Conservation (phyloP, 2,888 invertebrate genomes). For the Amaurobius ferox region DNA sequence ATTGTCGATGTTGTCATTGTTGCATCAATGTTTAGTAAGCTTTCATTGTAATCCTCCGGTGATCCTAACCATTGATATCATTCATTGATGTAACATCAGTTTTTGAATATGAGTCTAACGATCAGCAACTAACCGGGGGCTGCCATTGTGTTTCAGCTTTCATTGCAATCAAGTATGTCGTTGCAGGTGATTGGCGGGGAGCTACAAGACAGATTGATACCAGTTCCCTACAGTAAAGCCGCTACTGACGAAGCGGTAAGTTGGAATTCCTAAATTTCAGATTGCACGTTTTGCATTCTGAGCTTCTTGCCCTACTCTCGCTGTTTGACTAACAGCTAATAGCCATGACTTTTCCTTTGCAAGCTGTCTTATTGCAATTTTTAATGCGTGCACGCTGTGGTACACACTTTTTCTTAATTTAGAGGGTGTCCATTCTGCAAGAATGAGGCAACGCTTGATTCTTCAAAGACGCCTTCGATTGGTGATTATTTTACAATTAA, state of each 20-base stretch:
- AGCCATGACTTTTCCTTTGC: constrained; percentile 9
- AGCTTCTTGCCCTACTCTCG: constrained; percentile 10
- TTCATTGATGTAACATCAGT: constrained; percentile 3
- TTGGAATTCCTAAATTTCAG: constrained; percentile 78
- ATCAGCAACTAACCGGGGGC: constrained; percentile 67
- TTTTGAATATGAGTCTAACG: neutral
- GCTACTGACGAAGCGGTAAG: constrained; percentile 99
- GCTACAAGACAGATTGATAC: constrained; percentile 99
- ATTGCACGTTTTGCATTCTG: constrained; percentile 74
- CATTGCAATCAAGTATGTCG: constrained; percentile 81
- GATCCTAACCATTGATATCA: neutral
- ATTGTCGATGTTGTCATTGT: constrained; percentile 7
- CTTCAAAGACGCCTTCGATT: too few species aligned
- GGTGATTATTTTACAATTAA: too few species aligned
- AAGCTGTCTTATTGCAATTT: neutral
- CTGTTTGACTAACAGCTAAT: neutral
- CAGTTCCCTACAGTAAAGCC: constrained; percentile 99
- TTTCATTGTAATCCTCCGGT: constrained; percentile 14
- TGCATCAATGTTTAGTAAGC: constrained; percentile 28
- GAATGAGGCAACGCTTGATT: too few species aligned
- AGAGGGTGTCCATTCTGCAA: too few species aligned
- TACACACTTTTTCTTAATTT: too few species aligned
- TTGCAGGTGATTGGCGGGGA: constrained; percentile 99
- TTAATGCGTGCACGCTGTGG: constrained; percentile 4
- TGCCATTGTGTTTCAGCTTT: constrained; percentile 82